Base-by-base conservation (phyloP, 2,888 invertebrate species). In the Agrochola litura region DNA sequence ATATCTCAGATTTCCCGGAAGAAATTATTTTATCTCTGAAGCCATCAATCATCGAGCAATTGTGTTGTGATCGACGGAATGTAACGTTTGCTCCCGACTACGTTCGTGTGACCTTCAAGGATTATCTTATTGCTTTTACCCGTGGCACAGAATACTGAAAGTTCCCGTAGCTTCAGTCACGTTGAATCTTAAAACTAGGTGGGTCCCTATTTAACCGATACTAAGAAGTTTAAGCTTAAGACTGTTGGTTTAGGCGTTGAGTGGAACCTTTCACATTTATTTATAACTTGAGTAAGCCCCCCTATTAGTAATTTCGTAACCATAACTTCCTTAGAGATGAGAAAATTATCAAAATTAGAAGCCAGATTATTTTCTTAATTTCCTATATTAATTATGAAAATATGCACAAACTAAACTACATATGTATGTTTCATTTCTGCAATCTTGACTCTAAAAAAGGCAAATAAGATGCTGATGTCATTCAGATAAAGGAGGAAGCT, bases 31-130 rank as follows among this genome's bases (percentile, higher is more conserved):
- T 65, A 83, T 58, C 49, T 76, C 69, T 49, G 43, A 63, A 72
- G 76, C 30, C 73, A 86, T 85, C 75, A 80, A 85, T 85, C 86
- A 86, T 72, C 14, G 6, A n/a, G 43, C 61, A 25, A 77, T 71
- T 83, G 63, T 86, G 74, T 77, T 86, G 46, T 46, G 37, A 77
- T 73, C 58, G 67, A 67, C 46, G 67, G 67, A 79, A 69, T 58
- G 52, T 68, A 73, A 68, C 73, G 66, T 83, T 84, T 74, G 69
- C 56, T 76, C 69, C 25, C 10, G 66, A 54, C 41, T 43, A 16
- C 41, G 49, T 64, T 56, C 22, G 2, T 70, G 22, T 63, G 46
- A 58, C n/a, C 9, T 73, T 73, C 22, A 10, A 8, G 14, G 19
- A 49, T 54, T 64, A 10, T 37, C 19, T 14, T 43, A 41, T n/a